Conservation (phyloP, 2,113 vertebrate species). For the Zingel zingel region DNA sequence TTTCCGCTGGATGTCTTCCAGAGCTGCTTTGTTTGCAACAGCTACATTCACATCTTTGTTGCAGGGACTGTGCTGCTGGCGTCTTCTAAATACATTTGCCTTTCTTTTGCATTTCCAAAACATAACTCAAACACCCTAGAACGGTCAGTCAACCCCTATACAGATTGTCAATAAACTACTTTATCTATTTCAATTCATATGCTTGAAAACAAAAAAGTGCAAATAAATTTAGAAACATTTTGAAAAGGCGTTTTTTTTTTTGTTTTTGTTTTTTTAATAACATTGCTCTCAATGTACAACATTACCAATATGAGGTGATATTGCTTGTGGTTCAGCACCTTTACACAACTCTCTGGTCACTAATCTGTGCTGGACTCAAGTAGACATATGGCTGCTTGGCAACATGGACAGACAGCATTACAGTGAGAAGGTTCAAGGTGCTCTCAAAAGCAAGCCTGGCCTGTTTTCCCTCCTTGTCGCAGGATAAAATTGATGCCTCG, state of each 20-base stretch:
- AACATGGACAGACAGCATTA: constrained; percentile 45
- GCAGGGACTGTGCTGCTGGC: not conserved
- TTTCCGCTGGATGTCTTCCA: constrained; percentile 30
- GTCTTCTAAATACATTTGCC: constrained; percentile 15
- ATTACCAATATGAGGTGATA: not conserved
- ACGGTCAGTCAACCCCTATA: not conserved
- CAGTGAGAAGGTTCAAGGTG: constrained; percentile 71
- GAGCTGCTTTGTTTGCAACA: constrained; percentile 38
- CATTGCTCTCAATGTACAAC: not conserved
- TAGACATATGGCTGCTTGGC: constrained; percentile 42
- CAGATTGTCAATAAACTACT: not conserved
- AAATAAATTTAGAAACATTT: not conserved
- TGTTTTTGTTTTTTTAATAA: not conserved
- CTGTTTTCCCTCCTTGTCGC: constrained; percentile 67
- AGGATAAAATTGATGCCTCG: constrained; percentile 79
- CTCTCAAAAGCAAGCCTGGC: constrained; percentile 54
- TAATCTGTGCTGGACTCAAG: constrained; percentile 9
- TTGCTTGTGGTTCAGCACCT: constrained; percentile 15
- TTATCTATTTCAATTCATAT: not conserved
- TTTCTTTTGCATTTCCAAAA: constrained; percentile 25
- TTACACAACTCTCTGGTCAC: constrained; percentile 11
- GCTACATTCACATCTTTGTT: constrained; percentile 28
- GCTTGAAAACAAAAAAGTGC: not conserved
- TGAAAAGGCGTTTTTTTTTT: not conserved
- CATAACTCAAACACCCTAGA: not conserved